phyloP scores from a whole-genome alignment of 1,140 invertebrate species.

The Drosophila fuyamai region DNA sequence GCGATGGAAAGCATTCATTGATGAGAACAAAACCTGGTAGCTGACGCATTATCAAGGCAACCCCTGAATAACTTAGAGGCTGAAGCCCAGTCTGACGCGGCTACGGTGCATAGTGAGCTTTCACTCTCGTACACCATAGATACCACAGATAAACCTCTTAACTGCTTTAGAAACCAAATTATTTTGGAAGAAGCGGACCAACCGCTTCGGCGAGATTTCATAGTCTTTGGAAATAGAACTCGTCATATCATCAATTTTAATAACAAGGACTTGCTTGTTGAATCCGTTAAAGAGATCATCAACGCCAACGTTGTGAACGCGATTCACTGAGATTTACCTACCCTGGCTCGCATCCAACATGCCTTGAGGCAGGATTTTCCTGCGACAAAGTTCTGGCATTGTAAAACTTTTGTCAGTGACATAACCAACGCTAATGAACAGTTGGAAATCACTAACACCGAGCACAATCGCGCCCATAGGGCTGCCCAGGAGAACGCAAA shows the following conservation, averaged over 20 bases:
- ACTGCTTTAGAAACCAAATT: slow-evolving; percentile 16
- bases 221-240: slow-evolving; percentile 13
- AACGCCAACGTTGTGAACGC: too few relatives aligned
- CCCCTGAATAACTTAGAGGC: slow-evolving; percentile 1
- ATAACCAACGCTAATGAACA: neutral
- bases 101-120: slow-evolving; percentile 25
- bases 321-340: too few relatives aligned
- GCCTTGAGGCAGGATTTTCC: too few relatives aligned
- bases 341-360: too few relatives aligned
- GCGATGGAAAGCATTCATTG: slow-evolving; percentile 35
- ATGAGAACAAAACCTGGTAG: slow-evolving; percentile 21
- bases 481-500: slow-evolving; percentile 12
- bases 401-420: too few relatives aligned
- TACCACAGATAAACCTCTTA: slow-evolving; percentile 32
- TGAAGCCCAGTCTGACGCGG: slow-evolving; percentile 6
- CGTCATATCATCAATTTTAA: neutral
- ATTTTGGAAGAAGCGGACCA: neutral
- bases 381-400: too few relatives aligned
- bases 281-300: too few relatives aligned
- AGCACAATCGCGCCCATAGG: slow-evolving; percentile 14
- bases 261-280: too few relatives aligned
- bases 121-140: slow-evolving; percentile 19
- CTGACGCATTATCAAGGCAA: slow-evolving; percentile 4
- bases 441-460: slow-evolving; percentile 2
- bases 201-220: slow-evolving; percentile 3